Base-by-base conservation (phyloP, 2,888 invertebrate species). In the Pollenia labialis region DNA sequence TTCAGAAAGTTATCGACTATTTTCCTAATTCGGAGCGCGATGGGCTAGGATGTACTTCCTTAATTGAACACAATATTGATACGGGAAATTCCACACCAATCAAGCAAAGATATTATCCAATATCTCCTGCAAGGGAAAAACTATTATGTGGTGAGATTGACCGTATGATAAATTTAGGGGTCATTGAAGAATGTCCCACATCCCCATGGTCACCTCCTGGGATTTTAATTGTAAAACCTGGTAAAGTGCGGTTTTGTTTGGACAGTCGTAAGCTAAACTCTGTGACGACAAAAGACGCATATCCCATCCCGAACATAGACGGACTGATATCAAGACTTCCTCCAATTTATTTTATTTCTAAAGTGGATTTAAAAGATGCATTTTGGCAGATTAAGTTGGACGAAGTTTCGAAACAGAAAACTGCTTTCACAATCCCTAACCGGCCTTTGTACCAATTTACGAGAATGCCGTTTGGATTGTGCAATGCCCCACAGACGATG, bases 301-400 rank as follows among this genome's bases (percentile, higher is more conserved):
- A 32, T 32, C 32, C 32, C 32, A 48, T 72, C 11, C 50, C 75
- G 0, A 75, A 75, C 18, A 75, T 75, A 42, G 42, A 76, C 50
- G 62, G 48, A 62, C 50, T 64, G 2, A 75, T 75, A 18, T 60
- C 75, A 11, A 62, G 75, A 42, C 75, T 60, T 75, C 75, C 52
- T 62, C 75, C 62, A 75, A 62, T 62, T 75, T 75, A 40, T 16
- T 75, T 18, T 16, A 75, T 75, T 52, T 62, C 75, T 4, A 75
- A 62, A 18, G 62, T 62, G 9, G 62, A 75, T 52, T 18, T 32
- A 32, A 32, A 32, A 6, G 32, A 32, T 32, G 32, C 32, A 16
- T 66, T 66, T 66, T 66, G 66, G 66, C 66, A 66, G 18, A 66
- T 66, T 18, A 66, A 66, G 46, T 46, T 46, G 18, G 14, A 32